A percentile compares a stretch with the other conserved stretches of the same genome.
Conservation (phyloP, 2,888 invertebrate genomes). For the Dryococelus australis region DNA sequence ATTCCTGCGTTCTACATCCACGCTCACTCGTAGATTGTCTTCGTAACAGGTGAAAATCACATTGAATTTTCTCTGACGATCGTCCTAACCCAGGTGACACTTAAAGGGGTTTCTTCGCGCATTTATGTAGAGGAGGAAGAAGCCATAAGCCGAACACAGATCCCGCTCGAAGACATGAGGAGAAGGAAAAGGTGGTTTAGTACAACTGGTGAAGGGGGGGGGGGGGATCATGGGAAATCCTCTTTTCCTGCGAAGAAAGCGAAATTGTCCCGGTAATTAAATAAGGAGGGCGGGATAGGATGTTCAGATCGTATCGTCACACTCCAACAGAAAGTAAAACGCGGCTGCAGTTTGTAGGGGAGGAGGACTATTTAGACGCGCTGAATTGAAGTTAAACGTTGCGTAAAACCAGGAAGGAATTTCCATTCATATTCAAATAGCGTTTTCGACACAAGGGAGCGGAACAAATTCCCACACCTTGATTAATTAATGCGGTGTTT, state of each 20-base stretch:
- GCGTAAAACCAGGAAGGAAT: not conserved
- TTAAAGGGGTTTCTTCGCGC: too few species aligned
- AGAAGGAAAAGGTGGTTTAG: too few species aligned
- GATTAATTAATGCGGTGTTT: not conserved
- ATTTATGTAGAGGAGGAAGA: too few species aligned
- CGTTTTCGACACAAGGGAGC: not conserved
- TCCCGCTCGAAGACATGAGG: not conserved
- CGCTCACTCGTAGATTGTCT: too few species aligned
- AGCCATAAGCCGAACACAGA: not conserved
- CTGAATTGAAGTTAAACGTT: not conserved
- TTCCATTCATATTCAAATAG: slow-evolving; percentile 6
- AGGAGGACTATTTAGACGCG: not conserved
- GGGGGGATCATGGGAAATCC: not conserved
- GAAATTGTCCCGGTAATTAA: not conserved
- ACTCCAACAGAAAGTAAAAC: not conserved
- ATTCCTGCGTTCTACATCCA: too few species aligned
- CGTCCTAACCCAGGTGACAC: not conserved
- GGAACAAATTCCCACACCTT: not conserved
- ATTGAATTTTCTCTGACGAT: not conserved
- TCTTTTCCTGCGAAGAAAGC: not conserved
- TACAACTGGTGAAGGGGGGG: too few species aligned
- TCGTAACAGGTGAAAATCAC: too few species aligned
- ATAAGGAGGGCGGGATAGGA: not conserved
- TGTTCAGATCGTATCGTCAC: not conserved
- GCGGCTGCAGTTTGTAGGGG: not conserved